phyloP scores from a whole-genome alignment of 2,113 vertebrate species.

The Zosterops hypoxanthus region DNA sequence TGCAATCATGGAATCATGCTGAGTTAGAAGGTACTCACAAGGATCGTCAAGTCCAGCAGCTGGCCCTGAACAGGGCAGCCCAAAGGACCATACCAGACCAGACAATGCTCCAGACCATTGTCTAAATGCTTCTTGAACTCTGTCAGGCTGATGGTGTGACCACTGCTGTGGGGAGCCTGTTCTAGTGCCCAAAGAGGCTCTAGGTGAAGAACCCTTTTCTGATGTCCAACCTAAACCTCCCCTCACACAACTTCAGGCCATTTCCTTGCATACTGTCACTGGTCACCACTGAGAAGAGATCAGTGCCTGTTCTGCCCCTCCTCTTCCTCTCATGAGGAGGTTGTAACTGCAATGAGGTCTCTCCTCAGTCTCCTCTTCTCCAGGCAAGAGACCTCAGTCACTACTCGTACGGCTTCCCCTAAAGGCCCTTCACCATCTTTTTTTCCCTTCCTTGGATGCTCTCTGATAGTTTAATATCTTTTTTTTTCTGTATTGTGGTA shows the following conservation, averaged over 20 bases:
- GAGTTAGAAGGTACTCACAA: not conserved
- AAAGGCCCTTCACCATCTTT: not conserved
- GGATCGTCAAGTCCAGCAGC: not conserved
- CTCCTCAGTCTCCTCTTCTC: not conserved
- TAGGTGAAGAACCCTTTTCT: not conserved
- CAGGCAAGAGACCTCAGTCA: not conserved
- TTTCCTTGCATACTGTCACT: not conserved
- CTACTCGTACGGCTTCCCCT: not conserved
- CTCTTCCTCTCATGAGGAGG: not conserved
- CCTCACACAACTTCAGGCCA: not conserved
- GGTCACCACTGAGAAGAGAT: not conserved
- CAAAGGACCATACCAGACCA: not conserved
- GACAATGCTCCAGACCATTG: not conserved
- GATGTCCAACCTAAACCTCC: not conserved
- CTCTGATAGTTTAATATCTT: not conserved
- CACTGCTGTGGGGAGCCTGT: not conserved
- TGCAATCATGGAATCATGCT: not conserved
- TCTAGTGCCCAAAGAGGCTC: not conserved
- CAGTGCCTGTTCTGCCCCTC: not conserved
- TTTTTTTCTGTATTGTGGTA: no score
- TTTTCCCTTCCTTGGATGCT: rapidly evolving
- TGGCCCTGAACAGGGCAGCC: not conserved
- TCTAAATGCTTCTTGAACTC: not conserved
- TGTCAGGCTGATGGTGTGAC: not conserved
- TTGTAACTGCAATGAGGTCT: rapidly evolving